phyloP scores from a whole-genome alignment of 2,888 invertebrate genomes.

The Leptopterna dolabrata region DNA sequence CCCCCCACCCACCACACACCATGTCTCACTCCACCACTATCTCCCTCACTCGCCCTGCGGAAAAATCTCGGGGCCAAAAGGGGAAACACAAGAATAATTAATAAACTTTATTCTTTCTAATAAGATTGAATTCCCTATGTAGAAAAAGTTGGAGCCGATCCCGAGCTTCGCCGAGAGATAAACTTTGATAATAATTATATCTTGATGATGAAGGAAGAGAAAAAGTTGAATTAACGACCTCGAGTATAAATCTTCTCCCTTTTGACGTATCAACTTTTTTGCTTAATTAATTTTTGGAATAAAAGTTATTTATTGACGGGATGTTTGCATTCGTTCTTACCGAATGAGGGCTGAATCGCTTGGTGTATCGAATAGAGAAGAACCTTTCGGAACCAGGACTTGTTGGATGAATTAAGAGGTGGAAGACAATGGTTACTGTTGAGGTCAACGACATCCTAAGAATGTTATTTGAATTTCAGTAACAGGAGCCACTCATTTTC shows the following conservation, averaged over 20 bases:
- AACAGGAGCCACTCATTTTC: too few species aligned
- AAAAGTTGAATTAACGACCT: slow-evolving; percentile 37
- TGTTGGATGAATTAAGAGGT: too few species aligned
- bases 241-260: slow-evolving; percentile 24
- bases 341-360: not conserved
- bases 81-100: not conserved
- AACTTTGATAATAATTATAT: slow-evolving; percentile 31
- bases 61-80: not conserved
- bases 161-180: slow-evolving; percentile 14
- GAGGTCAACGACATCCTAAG: too few species aligned
- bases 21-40: not conserved
- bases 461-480: too few species aligned
- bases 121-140: not conserved
- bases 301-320: slow-evolving; percentile 36
- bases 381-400: too few species aligned
- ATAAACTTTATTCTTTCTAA: slow-evolving; percentile 23
- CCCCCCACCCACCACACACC: not conserved
- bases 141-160: slow-evolving; percentile 4
- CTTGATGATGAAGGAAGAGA: slow-evolving; percentile 41
- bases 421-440: too few species aligned
- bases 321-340: slow-evolving; percentile 18
- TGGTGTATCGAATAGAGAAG: too few species aligned
- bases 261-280: slow-evolving; percentile 34
- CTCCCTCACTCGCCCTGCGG: not conserved
- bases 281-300: slow-evolving; percentile 35